Percentiles rank a stretch among this genome's conserved stretches.
These are phyloP conservation scores for Corydoras maculifer DNA, from an alignment of 2,113 vertebrate genomes.

Conservation along the genomic window DNA sequence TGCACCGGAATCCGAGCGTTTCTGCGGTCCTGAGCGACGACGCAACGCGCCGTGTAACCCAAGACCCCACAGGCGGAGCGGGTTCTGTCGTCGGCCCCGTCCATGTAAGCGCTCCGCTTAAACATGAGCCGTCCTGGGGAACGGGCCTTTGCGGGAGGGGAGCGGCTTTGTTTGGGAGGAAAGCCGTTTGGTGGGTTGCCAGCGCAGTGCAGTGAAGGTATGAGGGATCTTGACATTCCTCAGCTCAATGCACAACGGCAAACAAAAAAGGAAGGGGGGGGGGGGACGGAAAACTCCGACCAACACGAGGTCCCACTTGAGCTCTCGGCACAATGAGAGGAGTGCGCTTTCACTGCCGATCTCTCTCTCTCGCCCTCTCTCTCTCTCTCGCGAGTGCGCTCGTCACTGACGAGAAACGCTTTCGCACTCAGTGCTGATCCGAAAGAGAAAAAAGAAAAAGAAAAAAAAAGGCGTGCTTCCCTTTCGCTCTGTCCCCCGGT, in stretches of 20 bases:
- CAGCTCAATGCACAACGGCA: constrained; percentile 3
- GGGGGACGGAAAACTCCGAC: constrained; percentile 4
- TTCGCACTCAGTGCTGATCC: constrained; percentile 20
- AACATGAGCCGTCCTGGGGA: constrained; percentile 16
- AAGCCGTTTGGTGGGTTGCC: constrained; percentile 14
- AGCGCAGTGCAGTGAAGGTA: constrained; percentile 24
- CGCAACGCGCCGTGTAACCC: constrained; percentile 8
- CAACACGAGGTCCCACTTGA: constrained; percentile 17
- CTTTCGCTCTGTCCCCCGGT: constrained; percentile 19
- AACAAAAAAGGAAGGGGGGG: constrained; percentile 7
- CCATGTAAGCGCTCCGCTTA: background rate
- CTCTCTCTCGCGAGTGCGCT: background rate
- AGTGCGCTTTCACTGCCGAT: constrained; percentile 22
- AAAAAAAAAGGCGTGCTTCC: background rate
- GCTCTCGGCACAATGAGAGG: background rate
- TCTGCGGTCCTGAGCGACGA: constrained; percentile 8
- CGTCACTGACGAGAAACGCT: constrained; percentile 32
- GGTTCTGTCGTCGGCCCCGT: constrained; percentile 6
- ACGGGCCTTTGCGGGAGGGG: constrained; percentile 11
- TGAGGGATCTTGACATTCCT: constrained; percentile 30
- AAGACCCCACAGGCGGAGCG: background rate
- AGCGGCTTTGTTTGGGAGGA: constrained; percentile 19
- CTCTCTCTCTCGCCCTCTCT: background rate
- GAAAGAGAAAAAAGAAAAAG: background rate
- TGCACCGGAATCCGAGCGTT: background rate